These are phyloP conservation scores for Cyprinodon tularosa DNA, from an alignment of 2,113 vertebrate genomes.

Conservation along the genomic window DNA sequence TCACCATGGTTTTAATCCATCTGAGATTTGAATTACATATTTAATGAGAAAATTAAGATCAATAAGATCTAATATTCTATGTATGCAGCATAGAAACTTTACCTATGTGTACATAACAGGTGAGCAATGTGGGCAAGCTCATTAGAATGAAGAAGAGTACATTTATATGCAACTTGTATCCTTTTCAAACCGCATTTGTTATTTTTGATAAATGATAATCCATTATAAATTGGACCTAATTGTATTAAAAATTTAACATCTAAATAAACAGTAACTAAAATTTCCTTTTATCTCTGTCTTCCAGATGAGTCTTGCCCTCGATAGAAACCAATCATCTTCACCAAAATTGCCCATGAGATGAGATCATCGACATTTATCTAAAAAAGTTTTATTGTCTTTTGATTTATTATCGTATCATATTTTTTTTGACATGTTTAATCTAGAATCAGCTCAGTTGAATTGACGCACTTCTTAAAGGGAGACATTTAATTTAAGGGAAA, in stretches of 20 bases:
- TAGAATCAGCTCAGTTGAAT: constrained; percentile 23
- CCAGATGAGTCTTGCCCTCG: constrained; percentile 78
- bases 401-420: constrained; percentile 19
- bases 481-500: constrained; percentile 30
- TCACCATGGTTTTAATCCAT: not conserved
- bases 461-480: constrained; percentile 28
- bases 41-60: not conserved
- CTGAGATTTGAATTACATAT: not conserved
- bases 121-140: constrained; percentile 18
- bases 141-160: not conserved
- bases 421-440: constrained; percentile 6
- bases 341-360: constrained; percentile 58
- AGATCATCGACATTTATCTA: constrained; percentile 43
- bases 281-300: constrained; percentile 56
- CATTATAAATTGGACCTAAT: not conserved
- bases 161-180: not conserved
- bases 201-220: constrained; percentile 4
- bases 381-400: constrained; percentile 32
- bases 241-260: not conserved
- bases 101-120: not conserved
- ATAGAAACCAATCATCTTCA: constrained; percentile 56
- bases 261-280: constrained; percentile 33
- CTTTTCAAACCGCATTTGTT: constrained; percentile 18
- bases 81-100: not conserved
- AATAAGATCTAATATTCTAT: not conserved